Evolutionary conservation across 2,797 vertebrate species (phyloP).

Genomic region (Tarsius wallacei): DNA sequence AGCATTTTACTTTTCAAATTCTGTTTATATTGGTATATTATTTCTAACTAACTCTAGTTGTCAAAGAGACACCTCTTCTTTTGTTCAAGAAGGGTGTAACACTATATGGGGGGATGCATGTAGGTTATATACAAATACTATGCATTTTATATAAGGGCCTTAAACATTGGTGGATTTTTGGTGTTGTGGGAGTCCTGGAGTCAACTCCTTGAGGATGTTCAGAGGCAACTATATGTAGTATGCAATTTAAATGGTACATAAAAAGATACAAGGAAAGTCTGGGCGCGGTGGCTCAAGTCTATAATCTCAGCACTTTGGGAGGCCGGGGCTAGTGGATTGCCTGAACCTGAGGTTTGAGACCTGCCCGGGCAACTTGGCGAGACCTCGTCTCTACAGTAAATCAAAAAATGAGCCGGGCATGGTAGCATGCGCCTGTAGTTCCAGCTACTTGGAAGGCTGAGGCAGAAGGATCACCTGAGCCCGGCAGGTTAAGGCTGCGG

Average conservation of each 20-base stretch:
- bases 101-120: background rate
- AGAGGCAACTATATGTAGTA: background rate
- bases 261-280: background rate
- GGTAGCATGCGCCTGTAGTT: no score
- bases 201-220: background rate
- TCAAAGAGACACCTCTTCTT: conserved; percentile 47
- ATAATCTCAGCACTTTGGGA: no score
- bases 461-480: no score
- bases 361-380: no score
- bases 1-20: conserved; percentile 70
- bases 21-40: background rate
- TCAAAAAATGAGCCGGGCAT: no score
- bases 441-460: no score
- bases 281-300: no score
- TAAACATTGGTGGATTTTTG: background rate
- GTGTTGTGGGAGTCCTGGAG: background rate
- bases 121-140: background rate
- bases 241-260: background rate
- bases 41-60: conserved; percentile 40
- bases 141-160: background rate
- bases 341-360: no score
- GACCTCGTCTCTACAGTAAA: no score
- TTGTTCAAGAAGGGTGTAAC: conserved; percentile 78
- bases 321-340: no score
- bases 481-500: no score